Percentiles rank a stretch among this genome's conserved stretches.
Evolutionary conservation across 2,797 vertebrate species (phyloP).

Genomic region (Nothura maculosa): DNA sequence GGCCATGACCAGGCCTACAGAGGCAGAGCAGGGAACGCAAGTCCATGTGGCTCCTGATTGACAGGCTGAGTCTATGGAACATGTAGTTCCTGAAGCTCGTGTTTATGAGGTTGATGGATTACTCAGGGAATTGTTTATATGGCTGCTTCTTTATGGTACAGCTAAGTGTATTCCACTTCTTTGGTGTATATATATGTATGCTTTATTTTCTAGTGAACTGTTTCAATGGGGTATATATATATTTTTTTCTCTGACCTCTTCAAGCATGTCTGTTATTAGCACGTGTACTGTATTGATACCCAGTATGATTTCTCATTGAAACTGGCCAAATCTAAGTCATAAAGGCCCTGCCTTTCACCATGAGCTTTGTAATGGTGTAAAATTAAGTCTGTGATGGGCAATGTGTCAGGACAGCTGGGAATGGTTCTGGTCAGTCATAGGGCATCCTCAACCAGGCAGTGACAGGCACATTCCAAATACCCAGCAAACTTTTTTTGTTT

Average conservation of each 20-base stretch:
- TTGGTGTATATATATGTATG: neutral
- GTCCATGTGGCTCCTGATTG: accelerated
- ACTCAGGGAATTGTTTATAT: neutral
- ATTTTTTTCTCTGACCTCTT: neutral
- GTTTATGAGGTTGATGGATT: neutral
- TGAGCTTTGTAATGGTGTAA: accelerated
- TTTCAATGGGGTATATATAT: neutral
- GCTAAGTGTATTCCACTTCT: neutral
- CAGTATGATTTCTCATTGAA: neutral
- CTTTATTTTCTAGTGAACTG: neutral
- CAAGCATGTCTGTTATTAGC: neutral
- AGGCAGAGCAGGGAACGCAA: neutral
- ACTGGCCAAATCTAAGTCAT: neutral
- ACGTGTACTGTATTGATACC: neutral
- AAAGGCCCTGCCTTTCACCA: neutral
- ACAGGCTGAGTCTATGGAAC: neutral
- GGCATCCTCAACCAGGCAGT: neutral
- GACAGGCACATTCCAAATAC: neutral
- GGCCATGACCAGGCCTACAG: neutral
- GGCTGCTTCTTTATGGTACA: neutral
- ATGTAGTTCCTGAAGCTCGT: neutral
- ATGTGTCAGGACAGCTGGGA: neutral
- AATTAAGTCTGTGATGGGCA: neutral
- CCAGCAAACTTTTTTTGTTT: neutral
- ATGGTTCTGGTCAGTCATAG: neutral